Evolutionary conservation across 2,113 vertebrate species (phyloP).

Genomic region (Phainopepla nitens): DNA sequence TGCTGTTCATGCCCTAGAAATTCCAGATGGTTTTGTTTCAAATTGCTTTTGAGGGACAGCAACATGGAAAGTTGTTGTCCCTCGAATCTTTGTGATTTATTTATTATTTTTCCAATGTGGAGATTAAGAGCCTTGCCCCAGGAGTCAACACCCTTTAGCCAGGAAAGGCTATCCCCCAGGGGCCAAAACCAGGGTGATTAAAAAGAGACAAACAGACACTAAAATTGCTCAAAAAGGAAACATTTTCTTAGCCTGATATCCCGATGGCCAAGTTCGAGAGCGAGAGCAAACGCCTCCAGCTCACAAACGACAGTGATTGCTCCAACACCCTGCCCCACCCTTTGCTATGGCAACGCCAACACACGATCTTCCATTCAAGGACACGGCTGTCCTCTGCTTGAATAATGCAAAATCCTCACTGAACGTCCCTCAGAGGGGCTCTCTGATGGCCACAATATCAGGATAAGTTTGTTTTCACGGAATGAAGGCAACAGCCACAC

Average conservation of each 20-base stretch:
- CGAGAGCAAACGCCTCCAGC: not conserved
- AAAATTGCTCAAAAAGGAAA: not conserved
- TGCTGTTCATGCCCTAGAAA: not conserved
- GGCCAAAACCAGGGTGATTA: not conserved
- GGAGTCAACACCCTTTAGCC: not conserved
- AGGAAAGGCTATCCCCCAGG: not conserved
- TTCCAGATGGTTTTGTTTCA: not conserved
- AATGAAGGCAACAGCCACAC: not conserved
- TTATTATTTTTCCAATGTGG: not conserved
- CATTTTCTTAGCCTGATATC: not conserved
- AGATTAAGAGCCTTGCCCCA: not conserved
- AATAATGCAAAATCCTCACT: not conserved
- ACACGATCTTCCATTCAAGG: not conserved
- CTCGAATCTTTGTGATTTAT: not conserved
- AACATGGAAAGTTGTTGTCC: not conserved
- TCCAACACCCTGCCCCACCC: not conserved
- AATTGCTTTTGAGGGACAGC: not conserved
- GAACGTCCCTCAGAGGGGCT: not conserved
- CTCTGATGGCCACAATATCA: not conserved
- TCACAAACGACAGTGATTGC: not conserved
- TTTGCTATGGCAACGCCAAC: not conserved
- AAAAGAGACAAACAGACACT: not conserved
- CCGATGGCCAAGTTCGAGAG: not conserved
- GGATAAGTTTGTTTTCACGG: not conserved
- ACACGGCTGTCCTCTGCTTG: not conserved